phyloP scores from a whole-genome alignment of 2,797 vertebrate genomes.

The Lacerta viridis region DNA sequence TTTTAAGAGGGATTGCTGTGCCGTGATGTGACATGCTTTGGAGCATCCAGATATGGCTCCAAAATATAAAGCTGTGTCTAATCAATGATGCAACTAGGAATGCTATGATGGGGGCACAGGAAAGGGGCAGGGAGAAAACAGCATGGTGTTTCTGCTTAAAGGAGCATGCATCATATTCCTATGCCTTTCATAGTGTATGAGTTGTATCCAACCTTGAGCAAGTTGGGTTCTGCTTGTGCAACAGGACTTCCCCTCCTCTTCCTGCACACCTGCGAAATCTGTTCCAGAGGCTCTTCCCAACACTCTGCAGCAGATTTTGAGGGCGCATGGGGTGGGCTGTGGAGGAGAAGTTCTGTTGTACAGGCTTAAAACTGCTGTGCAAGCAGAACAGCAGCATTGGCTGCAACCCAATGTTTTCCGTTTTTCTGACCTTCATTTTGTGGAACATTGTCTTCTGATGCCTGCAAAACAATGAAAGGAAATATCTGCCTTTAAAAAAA shows the following conservation, averaged over 20 bases:
- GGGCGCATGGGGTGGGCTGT: too few relatives aligned
- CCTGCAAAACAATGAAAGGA: constrained; percentile 50
- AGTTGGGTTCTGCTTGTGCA: too few relatives aligned
- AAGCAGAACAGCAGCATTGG: too few relatives aligned
- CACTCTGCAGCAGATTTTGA: too few relatives aligned
- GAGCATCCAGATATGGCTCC: constrained; percentile 35
- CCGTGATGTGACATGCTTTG: constrained; percentile 38
- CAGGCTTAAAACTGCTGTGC: too few relatives aligned
- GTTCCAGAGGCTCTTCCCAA: too few relatives aligned
- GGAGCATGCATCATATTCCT: not conserved
- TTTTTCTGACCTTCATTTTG: constrained; percentile 36
- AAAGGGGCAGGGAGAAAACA: not conserved
- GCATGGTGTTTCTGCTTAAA: not conserved
- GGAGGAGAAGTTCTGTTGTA: too few relatives aligned
- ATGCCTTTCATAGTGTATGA: not conserved
- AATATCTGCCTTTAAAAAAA: constrained; percentile 49
- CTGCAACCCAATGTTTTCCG: constrained; percentile 38
- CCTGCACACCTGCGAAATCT: too few relatives aligned
- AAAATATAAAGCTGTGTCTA: constrained; percentile 40
- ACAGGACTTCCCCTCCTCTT: too few relatives aligned
- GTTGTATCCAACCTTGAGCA: constrained; percentile 2
- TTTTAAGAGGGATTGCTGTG: not conserved
- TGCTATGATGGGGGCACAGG: constrained; percentile 30
- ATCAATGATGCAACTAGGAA: constrained; percentile 43
- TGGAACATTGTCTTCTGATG: not conserved